Conservation (phyloP, 2,113 vertebrate genomes). For the Macroglossus sobrinus region DNA sequence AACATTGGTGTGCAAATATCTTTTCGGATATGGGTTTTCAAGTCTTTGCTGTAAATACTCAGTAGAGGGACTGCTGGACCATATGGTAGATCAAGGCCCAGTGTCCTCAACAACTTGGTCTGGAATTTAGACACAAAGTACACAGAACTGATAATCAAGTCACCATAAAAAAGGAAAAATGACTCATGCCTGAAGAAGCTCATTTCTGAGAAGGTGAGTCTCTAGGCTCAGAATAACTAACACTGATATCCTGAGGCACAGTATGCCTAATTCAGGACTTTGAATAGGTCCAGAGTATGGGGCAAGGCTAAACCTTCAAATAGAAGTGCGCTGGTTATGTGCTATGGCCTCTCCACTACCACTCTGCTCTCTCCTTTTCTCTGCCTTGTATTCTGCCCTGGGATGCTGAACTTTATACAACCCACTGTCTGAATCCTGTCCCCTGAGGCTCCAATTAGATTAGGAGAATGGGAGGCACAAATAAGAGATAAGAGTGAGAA, state of each 20-base stretch:
- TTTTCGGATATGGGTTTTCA: too few species aligned
- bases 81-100: background rate
- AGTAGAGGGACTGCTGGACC: too few species aligned
- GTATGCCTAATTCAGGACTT: background rate
- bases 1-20: too few species aligned
- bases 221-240: background rate
- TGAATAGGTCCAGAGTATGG: background rate
- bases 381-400: background rate
- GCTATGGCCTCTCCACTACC: background rate
- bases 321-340: background rate
- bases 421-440: fast-evolving
- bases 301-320: background rate
- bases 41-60: too few species aligned
- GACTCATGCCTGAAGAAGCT: background rate
- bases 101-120: background rate
- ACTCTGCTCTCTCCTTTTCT: background rate
- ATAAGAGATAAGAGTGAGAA: background rate
- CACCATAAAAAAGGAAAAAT: background rate
- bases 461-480: background rate
- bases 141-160: background rate
- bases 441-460: background rate
- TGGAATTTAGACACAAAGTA: background rate
- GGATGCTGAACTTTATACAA: background rate
- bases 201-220: background rate
- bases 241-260: background rate